Base-by-base conservation (phyloP, 2,888 invertebrate species). In the Anarsia innoxiella region DNA sequence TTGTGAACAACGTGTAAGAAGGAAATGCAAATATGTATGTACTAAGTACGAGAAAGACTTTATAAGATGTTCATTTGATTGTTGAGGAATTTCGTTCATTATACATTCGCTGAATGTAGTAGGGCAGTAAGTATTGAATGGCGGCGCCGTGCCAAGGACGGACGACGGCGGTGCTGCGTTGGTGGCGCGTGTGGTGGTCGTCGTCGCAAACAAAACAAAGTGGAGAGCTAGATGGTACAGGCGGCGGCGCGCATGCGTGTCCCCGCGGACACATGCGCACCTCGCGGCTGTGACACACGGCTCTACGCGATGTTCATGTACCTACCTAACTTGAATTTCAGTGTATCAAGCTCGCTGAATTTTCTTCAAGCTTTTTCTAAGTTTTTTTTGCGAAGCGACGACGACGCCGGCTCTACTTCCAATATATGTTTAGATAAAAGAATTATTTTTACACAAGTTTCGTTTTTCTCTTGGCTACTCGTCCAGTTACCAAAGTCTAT, bases 51-150 rank as follows among this genome's bases (percentile, higher is more conserved):
- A n/a, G n/a, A n/a, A n/a, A 19, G 19, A 19, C 3, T 5, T 19
- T 19, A 19, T 3, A 19, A 19, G 8, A 19, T 8, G 4, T 19
- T 19, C 19, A 3, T 19, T 19, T 5, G 38, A 16, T 30, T 34
- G 8, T 23, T 23, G 10, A 26, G 30, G 11, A 16, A 6, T n/a
- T 9, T 23, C n/a, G 27, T 12, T 19, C 8, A 19, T 19, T 19
- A 19, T 30, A 42, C 10, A 30, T 50, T 43, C 29, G 42, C 37
- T 8, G 40, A 46, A 19, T 5, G 4, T 19, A 19, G 19, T 19
- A 8, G 3, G 19, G 3, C 8, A 19, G 19, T 19, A 5, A 19
- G 19, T 5, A 8, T 8, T 19, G 4, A n/a, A 19, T 19, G 4
- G 3, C 19, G 19, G 19, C 3, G 19, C 4, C 8, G 3, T 19